Evolutionary conservation across 2,797 vertebrate species (phyloP), one percentile per base, ranked within the genome.

Genomic region (Characodon lateralis): DNA sequence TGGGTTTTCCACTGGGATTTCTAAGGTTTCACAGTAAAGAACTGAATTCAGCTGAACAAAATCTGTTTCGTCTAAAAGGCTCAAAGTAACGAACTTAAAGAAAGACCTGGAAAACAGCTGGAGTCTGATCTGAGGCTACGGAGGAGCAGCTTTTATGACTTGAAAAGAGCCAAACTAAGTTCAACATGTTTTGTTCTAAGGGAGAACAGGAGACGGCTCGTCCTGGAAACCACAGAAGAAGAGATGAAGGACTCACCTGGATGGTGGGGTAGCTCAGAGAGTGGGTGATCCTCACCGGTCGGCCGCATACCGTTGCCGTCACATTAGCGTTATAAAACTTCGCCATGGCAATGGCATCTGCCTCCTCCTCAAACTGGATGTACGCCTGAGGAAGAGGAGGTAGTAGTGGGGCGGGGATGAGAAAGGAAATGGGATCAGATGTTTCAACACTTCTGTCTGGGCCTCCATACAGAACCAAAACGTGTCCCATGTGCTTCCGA

Each of bases 261-360:
- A 99, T 98, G 86, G 97, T 97, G 71, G 98, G 96, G 84, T 99
- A 99, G 74, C 96, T 97, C 88, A 97, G 95, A 5, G 97, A 99
- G 90, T 98, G 96, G 74, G 96, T 96, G 89, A 99, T 94, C 89
- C 96, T 95, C 58, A 99, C 97, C 7, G 95, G 92, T 55, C 96
- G 97, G n/a, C 97, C 97, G 68, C 97, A 97, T 59, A 99, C 97
- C 0, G 96, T 93, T 0, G 97, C 96, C 1, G 94, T 96, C 26
- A 97, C 96, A 65, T 96, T 96, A 13, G 95, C 92, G 50, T 94
- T 97, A 55, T 99, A 99, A 81, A 98, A 99, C 41, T 95, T 96
- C 0, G 96, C 96, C 93, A 97, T 98, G 41, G 96, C 94, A 66
- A 95, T 95, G 43, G 98, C 98, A 89, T 99, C 97, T 43, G 97